Evolutionary conservation across 92 coral and sea anemone species (phyloP), one percentile per base, ranked within the genome.

Genomic region (Siderastrea siderea): DNA sequence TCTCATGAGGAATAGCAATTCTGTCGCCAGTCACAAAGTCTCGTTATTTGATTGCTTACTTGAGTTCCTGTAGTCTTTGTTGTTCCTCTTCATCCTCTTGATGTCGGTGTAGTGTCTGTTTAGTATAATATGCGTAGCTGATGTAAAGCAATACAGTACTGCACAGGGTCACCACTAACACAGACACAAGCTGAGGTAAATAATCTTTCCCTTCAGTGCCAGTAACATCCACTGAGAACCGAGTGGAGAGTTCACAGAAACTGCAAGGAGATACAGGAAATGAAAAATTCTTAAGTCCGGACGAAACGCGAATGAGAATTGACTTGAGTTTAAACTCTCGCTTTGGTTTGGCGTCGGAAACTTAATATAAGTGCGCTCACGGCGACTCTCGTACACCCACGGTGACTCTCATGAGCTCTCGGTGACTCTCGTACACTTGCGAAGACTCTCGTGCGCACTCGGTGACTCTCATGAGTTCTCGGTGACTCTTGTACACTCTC

Each of bases 11-110:
- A 26, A 26, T 0, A 26, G 38, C 38, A 26, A 26, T 26, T 26
- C 38, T 26, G 38, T 26, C 57, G 57, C 57, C 57, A 53, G 1
- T 53, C 2, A 26, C 47, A 13, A 50, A 6, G 13, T 7, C 16
- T 6, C 60, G 26, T 52, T 5, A 48, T 7, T 44, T n/a, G 38
- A 47, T 62, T 15, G 66, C 86, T 84, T 73, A 94, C 98, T 92
- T 93, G 65, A 95, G 92, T 50, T 95, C 96, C 83, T 90, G 95
- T 1, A 95, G 93, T 84, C 98, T 85, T 69, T 95, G 92, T 4
- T 85, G 89, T 75, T 83, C 79, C 70, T 91, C 84, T 60, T 91
- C 88, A 72, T 95, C 91, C 53, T 89, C 92, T n/a, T 88, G 90
- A 64, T 95, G 98, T 49, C 73, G 93, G 54, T 88, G 58, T 51